These are phyloP conservation scores for Gambusia yucatana DNA, from an alignment of 2,797 vertebrate genomes.

Conservation along the genomic window DNA sequence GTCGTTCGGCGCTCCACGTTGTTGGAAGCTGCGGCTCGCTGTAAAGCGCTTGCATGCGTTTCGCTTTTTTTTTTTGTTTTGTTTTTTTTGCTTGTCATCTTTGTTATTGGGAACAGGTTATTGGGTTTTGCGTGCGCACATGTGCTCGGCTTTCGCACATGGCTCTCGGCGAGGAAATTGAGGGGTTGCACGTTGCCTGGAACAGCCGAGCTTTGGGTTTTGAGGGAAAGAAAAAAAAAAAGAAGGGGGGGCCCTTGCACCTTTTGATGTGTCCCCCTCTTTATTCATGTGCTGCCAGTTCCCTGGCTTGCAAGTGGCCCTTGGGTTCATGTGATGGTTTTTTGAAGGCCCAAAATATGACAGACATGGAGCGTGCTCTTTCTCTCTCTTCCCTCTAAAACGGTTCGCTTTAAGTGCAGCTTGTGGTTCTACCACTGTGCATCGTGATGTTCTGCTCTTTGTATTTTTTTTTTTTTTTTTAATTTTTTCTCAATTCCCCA, in stretches of 20 bases:
- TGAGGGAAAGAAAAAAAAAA: neutral
- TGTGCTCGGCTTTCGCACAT: conserved; percentile 30
- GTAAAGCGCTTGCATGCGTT: conserved; percentile 44
- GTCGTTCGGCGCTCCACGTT: conserved; percentile 42
- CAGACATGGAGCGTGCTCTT: conserved; percentile 30
- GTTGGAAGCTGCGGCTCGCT: conserved; percentile 37
- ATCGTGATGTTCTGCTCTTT: conserved; percentile 23
- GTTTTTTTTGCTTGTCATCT: conserved; percentile 29
- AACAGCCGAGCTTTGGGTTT: conserved; percentile 54
- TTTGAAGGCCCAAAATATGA: conserved; percentile 55
- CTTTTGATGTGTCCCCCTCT: conserved; percentile 65
- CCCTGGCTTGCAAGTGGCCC: conserved; percentile 38
- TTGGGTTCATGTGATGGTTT: conserved; percentile 45
- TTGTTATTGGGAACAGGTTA: conserved; percentile 24
- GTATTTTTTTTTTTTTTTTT: neutral
- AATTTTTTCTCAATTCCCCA: conserved; percentile 5
- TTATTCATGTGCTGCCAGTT: conserved; percentile 70
- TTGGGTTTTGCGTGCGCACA: neutral
- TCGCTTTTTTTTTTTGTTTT: conserved; percentile 11
- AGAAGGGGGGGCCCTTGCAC: conserved; percentile 45
- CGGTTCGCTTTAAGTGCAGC: neutral
- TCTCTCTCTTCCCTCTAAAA: neutral
- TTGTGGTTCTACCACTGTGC: conserved; percentile 3
- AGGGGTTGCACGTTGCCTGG: conserved; percentile 57
- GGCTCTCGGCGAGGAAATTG: conserved; percentile 61